Evolutionary conservation across 2,113 vertebrate species (phyloP), one percentile per base, ranked within the genome.

Genomic region (Pleuronectes platessa): DNA sequence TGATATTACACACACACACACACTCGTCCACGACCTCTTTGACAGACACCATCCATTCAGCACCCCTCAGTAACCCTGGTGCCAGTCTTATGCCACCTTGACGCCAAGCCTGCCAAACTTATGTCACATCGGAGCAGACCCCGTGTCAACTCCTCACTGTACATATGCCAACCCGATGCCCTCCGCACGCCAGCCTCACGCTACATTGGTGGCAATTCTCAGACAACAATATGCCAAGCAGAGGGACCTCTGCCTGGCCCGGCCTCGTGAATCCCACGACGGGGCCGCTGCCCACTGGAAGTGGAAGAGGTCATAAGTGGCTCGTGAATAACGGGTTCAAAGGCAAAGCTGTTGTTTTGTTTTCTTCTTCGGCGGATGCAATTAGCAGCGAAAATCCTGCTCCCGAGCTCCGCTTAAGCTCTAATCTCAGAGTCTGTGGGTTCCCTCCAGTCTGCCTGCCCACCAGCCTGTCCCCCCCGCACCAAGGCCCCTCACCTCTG

Each of bases 51-150:
- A 62, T 83, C 78, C 78, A 17, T 54, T 61, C 86, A 2, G 81
- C 74, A 81, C 66, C 80, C 83, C 81, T 86, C 80, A 71, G 85
- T 86, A 83, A 89, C 91, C 91, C 51, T 77, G 45, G 51, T 83
- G 90, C 89, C 89, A 86, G 82, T 87, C 88, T 78, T 71, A 21
- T 66, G 88, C 87, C 90, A 92, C 90, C 87, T 90, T 84, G 72
- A 90, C 59, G 89, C 76, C 91, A 58, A 47, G 77, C 59, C 78
- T 92, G 92, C 92, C 92, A 93, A 91, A 89, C 84, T 89, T 82
- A 70, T 92, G 92, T 92, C 92, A 86, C 86, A 75, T 91, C 87
- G 78, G 88, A 79, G 74, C 82, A 73, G 86, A 76, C 85, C 90
- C 86, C 12, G 84, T 79, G 83, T 93, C 88, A 82, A 79, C 87